Evolutionary conservation across 2,888 invertebrate genomes (phyloP).

Genomic region (Limnephilus marmoratus): DNA sequence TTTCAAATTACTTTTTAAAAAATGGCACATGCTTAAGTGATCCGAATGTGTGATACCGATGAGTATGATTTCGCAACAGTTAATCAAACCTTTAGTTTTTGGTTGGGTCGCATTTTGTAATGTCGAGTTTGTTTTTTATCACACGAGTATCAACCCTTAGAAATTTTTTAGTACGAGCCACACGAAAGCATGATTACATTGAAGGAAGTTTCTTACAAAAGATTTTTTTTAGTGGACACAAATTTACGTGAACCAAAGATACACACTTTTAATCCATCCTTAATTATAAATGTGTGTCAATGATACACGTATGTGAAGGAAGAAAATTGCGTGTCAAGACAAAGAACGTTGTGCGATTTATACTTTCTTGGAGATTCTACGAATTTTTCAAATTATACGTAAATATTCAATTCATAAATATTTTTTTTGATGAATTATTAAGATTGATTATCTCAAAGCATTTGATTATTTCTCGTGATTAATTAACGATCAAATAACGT

Average conservation of each 20-base stretch:
- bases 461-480: too few relatives aligned
- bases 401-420: background rate
- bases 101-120: background rate
- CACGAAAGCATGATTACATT: background rate
- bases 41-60: background rate
- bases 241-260: background rate
- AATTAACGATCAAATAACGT: too few relatives aligned
- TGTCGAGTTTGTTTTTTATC: background rate
- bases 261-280: background rate
- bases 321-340: background rate
- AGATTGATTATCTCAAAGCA: too few relatives aligned
- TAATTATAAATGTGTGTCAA: background rate
- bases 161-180: background rate
- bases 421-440: too few relatives aligned
- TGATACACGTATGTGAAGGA: background rate
- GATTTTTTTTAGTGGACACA: background rate
- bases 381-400: background rate
- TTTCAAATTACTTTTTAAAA: conserved; percentile 4
- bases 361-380: background rate
- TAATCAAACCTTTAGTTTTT: background rate
- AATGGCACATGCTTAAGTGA: conserved; percentile 30
- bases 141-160: background rate
- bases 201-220: background rate
- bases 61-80: background rate
- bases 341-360: background rate